Base-by-base conservation (phyloP, 2,888 invertebrate species). In the Caenorhabditis doughertyi region DNA sequence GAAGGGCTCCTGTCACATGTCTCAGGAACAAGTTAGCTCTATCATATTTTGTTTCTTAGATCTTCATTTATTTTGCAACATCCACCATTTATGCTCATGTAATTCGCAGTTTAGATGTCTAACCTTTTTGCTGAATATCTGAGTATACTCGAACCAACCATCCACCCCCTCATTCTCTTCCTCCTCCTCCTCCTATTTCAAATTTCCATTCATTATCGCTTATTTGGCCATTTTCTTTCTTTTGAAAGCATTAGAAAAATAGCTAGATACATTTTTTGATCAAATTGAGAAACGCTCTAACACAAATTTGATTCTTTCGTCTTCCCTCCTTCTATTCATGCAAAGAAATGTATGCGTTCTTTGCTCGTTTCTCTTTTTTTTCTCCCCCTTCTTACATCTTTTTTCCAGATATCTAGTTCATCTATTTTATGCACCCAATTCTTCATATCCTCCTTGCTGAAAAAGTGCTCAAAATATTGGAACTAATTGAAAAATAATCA, bases 391-490 rank as follows among this genome's bases (percentile, higher is more conserved):
- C 35, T 23, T 4, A 2, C 35, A 27, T 21, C 27, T 21, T 18
- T 25, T 51, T 42, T 13, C 32, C 23, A 56, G 39, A 55, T 55
- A 27, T 44, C 21, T 49, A 53, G 53, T 18, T 25, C 44, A 39
- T 23, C 23, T 51, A 44, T 74, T 74, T 29, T 65, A 73, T 64
- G 53, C 64, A 53, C 74, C 32, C 64, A 18, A 32, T 76, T 65
- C 27, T 42, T 27, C 56, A 53, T 49, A 62, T 62, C 42, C 47
- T 71, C 27, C 49, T 60, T 27, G 35, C 56, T 18, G 74, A 67
- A 42, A 65, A 68, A 68, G 58, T 76, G 60, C 60, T 68, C 60
- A 68, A 74, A 55, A 73, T 64, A 55, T 11, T 42, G 27, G 44
- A 53, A 27, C 25, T 53, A 13, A 27, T 55, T 32, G 27, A 64